Base-by-base conservation (phyloP, 2,888 invertebrate species). In the Trichogramma evanescens region DNA sequence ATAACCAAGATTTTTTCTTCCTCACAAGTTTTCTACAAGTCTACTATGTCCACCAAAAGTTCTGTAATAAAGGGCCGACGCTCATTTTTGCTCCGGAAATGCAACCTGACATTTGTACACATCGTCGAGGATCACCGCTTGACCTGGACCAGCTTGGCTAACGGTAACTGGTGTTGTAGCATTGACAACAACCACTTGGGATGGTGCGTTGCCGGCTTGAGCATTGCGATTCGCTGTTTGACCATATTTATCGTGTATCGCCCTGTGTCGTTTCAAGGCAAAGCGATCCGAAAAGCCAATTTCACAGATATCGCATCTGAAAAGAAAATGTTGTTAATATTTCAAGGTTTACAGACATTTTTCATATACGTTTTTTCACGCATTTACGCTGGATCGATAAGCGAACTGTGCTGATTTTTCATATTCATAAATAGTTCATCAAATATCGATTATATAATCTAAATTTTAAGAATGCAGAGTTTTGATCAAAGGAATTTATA, bases 201-300 rank as follows among this genome's bases (percentile, higher is more conserved):
- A 55, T 72, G 54, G 72, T 72, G 42, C 72, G 72, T 63, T 79
- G 71, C 49, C 66, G 72, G 59, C 68, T 69, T 55, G 66, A 70
- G 65, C 69, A 6, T 75, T 83, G 74, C 80, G 85, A 68, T 78
- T 80, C 68, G 78, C 84, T 49, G 78, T 74, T 64, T 76, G 78
- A 77, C 89, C 91, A 74, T 92, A 93, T 80, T 93, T 92, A 70
- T 92, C 91, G 77, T 93, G 93, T 68, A 93, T 92, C 68, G 89
- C 89, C 67, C 91, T 83, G 75, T 93, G 93, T 64, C 93, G 83
- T 73, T 93, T 93, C 62, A 93, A 80, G 38, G 93, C 92, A 75
- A 93, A 92, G 65, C 92, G 83, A 78, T 93, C 92, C 40, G 91
- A 90, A 75, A 93, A 92, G 56, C 91, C 91, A 50, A 92, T 92